These are phyloP conservation scores for Pollenia amentaria DNA, from an alignment of 2,888 invertebrate species.

Conservation along the genomic window DNA sequence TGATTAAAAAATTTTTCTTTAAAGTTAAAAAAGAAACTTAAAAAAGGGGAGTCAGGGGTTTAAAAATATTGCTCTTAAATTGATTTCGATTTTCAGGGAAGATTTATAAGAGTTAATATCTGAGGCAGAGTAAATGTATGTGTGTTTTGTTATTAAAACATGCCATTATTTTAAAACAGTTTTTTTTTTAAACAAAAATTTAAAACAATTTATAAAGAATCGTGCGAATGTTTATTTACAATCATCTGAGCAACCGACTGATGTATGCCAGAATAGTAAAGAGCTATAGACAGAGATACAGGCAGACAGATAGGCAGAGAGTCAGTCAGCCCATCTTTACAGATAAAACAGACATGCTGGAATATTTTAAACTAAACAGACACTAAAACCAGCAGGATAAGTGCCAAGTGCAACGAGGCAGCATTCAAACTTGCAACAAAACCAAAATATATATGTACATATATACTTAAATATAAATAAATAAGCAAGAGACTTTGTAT, in stretches of 20 bases:
- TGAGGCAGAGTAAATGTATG: background rate
- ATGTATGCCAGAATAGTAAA: conserved; percentile 4
- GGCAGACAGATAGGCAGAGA: conserved; percentile 8
- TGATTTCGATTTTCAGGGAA: conserved; percentile 63
- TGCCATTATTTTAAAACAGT: conserved; percentile 45
- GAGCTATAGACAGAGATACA: conserved; percentile 10
- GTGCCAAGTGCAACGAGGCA: conserved; percentile 68
- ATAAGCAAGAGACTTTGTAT: conserved; percentile 4
- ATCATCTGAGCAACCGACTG: conserved; percentile 52
- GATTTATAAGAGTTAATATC: background rate
- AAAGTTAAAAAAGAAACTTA: background rate
- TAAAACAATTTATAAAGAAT: conserved; percentile 77
- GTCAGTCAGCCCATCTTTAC: conserved; percentile 22
- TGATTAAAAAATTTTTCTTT: conserved; percentile 65
- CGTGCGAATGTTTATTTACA: conserved; percentile 79
- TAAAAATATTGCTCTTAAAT: conserved; percentile 66
- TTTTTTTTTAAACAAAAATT: conserved; percentile 49
- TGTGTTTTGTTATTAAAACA: conserved; percentile 40
- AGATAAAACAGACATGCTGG: conserved; percentile 70
- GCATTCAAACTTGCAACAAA: conserved; percentile 38
- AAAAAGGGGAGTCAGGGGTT: conserved; percentile 1
- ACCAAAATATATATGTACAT: background rate
- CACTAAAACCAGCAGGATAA: conserved; percentile 71
- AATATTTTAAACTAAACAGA: conserved; percentile 69
- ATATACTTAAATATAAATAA: background rate